Evolutionary conservation across 2,888 invertebrate species (phyloP).

Genomic region (Clanis bilineata): DNA sequence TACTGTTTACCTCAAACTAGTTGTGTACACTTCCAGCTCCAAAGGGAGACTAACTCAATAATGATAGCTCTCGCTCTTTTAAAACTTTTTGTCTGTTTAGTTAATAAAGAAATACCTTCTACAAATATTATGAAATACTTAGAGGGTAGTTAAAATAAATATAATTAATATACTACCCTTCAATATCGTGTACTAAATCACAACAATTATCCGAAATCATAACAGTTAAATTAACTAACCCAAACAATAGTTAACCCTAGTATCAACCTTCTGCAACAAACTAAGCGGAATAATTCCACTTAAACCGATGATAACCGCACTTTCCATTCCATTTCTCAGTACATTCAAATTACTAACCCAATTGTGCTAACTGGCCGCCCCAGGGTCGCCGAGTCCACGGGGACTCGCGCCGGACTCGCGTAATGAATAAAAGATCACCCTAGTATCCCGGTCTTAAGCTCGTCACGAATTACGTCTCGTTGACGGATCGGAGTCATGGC

Average conservation of each 20-base stretch:
- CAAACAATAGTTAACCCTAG: background rate
- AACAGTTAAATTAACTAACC: no score
- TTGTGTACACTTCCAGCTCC: no score
- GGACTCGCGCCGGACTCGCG: background rate
- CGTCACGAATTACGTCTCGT: slow-evolving; percentile 43
- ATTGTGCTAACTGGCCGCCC: slow-evolving; percentile 2
- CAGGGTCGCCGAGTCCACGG: background rate
- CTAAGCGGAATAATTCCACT: background rate
- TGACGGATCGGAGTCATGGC: slow-evolving; percentile 31
- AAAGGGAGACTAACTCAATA: no score
- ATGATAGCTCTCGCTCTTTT: no score
- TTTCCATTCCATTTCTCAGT: background rate
- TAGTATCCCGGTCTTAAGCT: slow-evolving; percentile 37
- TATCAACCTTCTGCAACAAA: background rate
- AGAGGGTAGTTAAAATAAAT: no score
- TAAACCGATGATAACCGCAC: background rate
- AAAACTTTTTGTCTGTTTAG: no score
- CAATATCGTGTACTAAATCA: no score
- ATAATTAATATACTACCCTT: no score
- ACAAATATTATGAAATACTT: no score
- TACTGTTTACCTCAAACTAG: no score
- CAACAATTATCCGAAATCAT: no score
- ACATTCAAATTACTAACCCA: slow-evolving; percentile 8
- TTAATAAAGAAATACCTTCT: no score
- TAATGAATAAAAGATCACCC: slow-evolving; percentile 50